These are phyloP conservation scores for Nycticryphes semicollaris DNA, from an alignment of 2,113 vertebrate genomes.

Conservation along the genomic window DNA sequence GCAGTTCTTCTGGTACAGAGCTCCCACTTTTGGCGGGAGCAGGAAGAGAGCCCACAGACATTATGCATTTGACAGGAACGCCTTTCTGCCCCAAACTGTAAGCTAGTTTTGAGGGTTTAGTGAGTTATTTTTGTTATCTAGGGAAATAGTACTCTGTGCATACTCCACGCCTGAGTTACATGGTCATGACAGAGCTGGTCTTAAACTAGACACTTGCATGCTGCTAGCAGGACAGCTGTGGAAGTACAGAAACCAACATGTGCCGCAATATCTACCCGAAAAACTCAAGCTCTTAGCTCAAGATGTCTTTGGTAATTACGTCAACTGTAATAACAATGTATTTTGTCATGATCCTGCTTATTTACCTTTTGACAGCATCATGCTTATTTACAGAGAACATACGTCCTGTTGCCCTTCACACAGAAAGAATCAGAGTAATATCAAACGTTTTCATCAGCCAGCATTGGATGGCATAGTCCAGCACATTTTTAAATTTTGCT, in stretches of 20 bases:
- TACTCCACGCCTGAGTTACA: neutral
- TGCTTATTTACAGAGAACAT: neutral
- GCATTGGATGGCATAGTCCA: neutral
- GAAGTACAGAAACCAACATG: neutral
- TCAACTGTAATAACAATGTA: neutral
- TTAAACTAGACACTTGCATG: neutral
- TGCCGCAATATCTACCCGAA: neutral
- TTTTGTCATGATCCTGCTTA: neutral
- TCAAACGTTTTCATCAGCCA: neutral
- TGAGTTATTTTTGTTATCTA: neutral
- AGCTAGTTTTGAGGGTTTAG: neutral
- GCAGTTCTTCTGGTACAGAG: neutral
- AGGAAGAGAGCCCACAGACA: neutral
- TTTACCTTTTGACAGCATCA: neutral
- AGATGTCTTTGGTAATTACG: neutral
- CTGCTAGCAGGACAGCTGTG: neutral
- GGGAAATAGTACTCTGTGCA: neutral
- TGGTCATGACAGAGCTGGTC: neutral
- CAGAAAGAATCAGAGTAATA: neutral
- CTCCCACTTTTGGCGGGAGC: neutral
- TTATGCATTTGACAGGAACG: neutral
- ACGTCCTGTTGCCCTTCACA: neutral
- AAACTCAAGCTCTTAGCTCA: neutral
- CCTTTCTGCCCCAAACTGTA: neutral
- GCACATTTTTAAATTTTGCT: neutral